These are phyloP conservation scores for Pseudoips prasinana DNA, from an alignment of 2,888 invertebrate species.

Conservation along the genomic window DNA sequence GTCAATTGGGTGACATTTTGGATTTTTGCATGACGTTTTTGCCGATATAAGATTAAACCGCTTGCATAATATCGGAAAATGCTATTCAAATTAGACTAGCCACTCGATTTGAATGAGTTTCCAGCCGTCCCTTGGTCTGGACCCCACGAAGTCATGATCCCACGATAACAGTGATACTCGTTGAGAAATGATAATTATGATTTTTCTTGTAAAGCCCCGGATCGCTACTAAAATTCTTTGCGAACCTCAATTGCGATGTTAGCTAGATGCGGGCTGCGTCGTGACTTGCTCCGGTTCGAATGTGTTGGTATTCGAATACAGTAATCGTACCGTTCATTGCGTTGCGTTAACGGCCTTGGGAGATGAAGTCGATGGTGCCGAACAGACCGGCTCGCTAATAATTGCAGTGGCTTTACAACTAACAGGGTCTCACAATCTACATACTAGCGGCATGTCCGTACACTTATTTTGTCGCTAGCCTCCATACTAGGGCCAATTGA, in stretches of 20 bases:
- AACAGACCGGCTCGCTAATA: slow-evolving; percentile 47
- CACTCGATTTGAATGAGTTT: too few species aligned
- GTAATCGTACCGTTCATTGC: slow-evolving; percentile 68
- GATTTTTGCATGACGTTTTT: slow-evolving; percentile 5
- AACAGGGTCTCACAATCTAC: slow-evolving; percentile 14
- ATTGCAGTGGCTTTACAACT: slow-evolving; percentile 36
- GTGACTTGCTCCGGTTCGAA: slow-evolving; percentile 57
- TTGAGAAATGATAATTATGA: too few species aligned
- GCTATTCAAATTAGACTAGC: too few species aligned
- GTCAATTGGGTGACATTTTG: slow-evolving; percentile 11
- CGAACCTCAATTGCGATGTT: slow-evolving; percentile 43
- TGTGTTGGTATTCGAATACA: slow-evolving; percentile 49
- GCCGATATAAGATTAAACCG: too few species aligned
- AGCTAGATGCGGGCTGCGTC: slow-evolving; percentile 43
- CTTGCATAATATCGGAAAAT: too few species aligned
- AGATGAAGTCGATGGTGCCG: slow-evolving; percentile 53
- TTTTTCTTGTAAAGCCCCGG: too few species aligned
- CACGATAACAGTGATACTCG: too few species aligned
- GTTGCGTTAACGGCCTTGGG: slow-evolving; percentile 68
- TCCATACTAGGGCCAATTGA: too few species aligned
- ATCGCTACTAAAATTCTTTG: slow-evolving; percentile 43
- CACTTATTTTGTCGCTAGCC: too few species aligned
- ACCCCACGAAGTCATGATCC: too few species aligned
- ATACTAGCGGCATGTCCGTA: too few species aligned
- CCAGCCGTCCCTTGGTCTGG: too few species aligned